Evolutionary conservation across 37 sponge, comb jelly and placozoan genomes (phyloP).

Genomic region (Eunapius fragilis): DNA sequence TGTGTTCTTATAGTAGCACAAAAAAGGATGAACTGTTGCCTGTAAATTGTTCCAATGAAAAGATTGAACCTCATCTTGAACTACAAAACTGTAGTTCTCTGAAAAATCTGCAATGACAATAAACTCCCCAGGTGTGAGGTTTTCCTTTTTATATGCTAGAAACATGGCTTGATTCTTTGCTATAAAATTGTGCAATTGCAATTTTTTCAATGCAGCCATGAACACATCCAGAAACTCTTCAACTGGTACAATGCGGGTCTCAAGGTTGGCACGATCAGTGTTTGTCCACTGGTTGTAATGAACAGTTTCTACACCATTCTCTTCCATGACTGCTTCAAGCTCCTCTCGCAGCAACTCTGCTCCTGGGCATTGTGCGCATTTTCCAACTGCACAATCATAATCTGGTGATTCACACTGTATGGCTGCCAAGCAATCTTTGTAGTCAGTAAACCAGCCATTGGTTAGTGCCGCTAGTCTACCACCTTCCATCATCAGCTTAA

Average conservation of each 20-base stretch:
- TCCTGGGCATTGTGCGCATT: no score
- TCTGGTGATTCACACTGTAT: no score
- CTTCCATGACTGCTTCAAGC: conserved; percentile 8
- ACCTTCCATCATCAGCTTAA: conserved; percentile 18
- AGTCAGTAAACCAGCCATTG: no score
- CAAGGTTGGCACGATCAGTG: conserved; percentile 30
- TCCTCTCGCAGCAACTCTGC: no score
- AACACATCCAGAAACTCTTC: conserved; percentile 18
- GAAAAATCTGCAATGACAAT: conserved; percentile 57
- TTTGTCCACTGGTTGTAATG: conserved; percentile 1
- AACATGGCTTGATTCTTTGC: conserved; percentile 10
- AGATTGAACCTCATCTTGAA: conserved; percentile 52
- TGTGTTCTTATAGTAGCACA: conserved; percentile 19
- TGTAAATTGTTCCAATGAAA: conserved; percentile 68
- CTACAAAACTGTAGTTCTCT: conserved; percentile 43
- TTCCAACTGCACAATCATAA: no score
- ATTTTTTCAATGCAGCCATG: not conserved
- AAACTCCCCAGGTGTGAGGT: no score
- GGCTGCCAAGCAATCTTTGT: no score
- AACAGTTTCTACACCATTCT: not conserved
- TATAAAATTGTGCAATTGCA: conserved; percentile 1
- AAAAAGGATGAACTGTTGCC: conserved; percentile 51
- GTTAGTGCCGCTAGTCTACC: no score
- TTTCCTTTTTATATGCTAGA: not conserved
- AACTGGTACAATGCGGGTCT: conserved; percentile 4